These are phyloP conservation scores for Petrocephalus sullivani DNA, from an alignment of 2,797 vertebrate genomes.

Conservation along the genomic window DNA sequence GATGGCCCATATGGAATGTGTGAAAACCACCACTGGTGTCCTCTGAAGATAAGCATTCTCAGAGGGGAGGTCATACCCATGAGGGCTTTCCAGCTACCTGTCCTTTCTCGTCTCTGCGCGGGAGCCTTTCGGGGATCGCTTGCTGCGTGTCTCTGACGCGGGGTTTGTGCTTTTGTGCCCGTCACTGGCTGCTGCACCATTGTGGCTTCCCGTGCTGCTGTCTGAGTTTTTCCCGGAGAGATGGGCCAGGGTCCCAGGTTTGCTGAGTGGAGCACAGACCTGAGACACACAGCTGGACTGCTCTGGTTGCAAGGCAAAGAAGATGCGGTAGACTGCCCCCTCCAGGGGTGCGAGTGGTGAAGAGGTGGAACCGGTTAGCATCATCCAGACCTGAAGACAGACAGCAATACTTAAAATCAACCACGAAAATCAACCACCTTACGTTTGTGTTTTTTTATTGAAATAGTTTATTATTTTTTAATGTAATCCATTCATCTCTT, in stretches of 20 bases:
- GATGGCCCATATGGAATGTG: neutral
- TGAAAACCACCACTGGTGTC: neutral
- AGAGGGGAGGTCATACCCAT: neutral
- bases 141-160: neutral
- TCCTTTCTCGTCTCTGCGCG: neutral
- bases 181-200: conserved; percentile 14
- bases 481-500: neutral
- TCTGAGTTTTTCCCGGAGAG: neutral
- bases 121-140: neutral
- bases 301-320: conserved; percentile 66
- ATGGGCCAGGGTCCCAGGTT: conserved; percentile 9
- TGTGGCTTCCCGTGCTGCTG: conserved; percentile 31
- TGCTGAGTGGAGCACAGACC: neutral
- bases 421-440: neutral
- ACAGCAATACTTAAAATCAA: neutral
- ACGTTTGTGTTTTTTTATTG: neutral
- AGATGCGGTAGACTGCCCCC: conserved; percentile 60
- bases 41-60: neutral
- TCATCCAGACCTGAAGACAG: conserved; percentile 71
- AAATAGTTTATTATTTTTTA: neutral
- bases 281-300: conserved; percentile 47
- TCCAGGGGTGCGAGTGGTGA: conserved; percentile 74
- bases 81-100: neutral
- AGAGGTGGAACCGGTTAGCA: conserved; percentile 64
- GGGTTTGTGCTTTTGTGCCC: neutral